Percentiles rank a stretch among this genome's conserved stretches.
Evolutionary conservation across 2,888 invertebrate genomes (phyloP).

Genomic region (Dolichopus griseipennis): DNA sequence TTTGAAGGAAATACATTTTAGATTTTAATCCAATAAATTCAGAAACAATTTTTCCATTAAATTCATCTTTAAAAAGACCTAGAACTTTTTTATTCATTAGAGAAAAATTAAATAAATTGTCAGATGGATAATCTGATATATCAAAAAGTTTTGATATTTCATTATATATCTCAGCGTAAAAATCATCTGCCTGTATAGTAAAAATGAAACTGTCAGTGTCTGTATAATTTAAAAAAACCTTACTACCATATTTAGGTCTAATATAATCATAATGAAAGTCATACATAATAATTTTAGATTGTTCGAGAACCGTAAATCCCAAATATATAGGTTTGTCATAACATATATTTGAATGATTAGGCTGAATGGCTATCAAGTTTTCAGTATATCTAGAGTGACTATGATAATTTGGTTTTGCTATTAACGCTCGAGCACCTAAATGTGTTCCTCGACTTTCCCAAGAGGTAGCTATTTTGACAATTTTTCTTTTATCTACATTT

Average conservation of each 20-base stretch:
- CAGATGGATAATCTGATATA: slow-evolving; percentile 27
- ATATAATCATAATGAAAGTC: slow-evolving; percentile 12
- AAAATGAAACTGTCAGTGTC: slow-evolving; percentile 12
- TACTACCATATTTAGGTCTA: neutral
- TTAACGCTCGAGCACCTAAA: no score
- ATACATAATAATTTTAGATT: slow-evolving; percentile 11
- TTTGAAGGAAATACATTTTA: slow-evolving; percentile 13
- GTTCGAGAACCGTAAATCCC: neutral
- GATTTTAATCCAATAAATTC: slow-evolving; percentile 14
- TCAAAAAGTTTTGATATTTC: slow-evolving; percentile 25
- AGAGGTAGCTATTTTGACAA: no score
- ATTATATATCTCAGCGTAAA: slow-evolving; percentile 11
- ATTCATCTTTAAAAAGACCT: slow-evolving; percentile 14
- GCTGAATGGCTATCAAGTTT: no score
- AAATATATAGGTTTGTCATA: no score
- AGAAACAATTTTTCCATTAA: slow-evolving; percentile 8
- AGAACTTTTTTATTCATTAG: slow-evolving; percentile 18
- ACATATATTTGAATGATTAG: no score
- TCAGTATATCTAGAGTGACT: no score
- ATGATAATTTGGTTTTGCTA: no score
- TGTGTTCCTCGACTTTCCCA: no score
- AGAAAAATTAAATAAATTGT: slow-evolving; percentile 27
- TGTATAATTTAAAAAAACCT: slow-evolving; percentile 6
- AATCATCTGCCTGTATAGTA: neutral
- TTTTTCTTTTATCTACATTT: no score